A percentile compares a stretch with the other conserved stretches of the same genome.
Conservation (phyloP, 2,113 vertebrate genomes). For the Semicossyphus pulcher region DNA sequence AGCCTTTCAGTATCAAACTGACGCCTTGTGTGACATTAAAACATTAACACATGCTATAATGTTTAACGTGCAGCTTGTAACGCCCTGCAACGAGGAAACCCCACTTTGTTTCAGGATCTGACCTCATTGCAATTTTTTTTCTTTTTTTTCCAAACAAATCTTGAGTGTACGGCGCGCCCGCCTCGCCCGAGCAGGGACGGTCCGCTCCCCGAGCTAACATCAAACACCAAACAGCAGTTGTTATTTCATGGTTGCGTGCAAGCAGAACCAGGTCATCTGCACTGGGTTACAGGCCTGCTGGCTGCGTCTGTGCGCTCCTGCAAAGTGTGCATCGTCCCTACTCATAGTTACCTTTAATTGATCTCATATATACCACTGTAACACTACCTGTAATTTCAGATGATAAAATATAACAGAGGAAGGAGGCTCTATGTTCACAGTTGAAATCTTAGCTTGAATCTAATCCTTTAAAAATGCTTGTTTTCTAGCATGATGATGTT, state of each 20-base stretch:
- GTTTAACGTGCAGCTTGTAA: neutral
- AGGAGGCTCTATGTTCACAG: neutral
- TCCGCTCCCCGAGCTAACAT: conserved; percentile 63
- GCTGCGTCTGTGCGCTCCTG: conserved; percentile 61
- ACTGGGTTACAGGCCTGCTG: conserved; percentile 74
- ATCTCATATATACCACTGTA: conserved; percentile 1
- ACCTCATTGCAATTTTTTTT: conserved; percentile 43
- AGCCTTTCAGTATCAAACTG: neutral
- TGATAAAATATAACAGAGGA: neutral
- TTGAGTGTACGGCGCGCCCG: conserved; percentile 52
- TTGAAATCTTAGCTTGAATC: neutral
- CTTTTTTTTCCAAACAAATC: conserved; percentile 33
- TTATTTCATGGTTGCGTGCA: conserved; percentile 77
- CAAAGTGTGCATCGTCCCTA: conserved; percentile 38
- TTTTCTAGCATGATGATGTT: neutral
- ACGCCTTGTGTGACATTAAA: neutral
- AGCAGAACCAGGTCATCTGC: conserved; percentile 79
- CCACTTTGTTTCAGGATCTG: conserved; percentile 38
- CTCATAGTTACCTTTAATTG: conserved; percentile 9
- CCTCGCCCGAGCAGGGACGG: conserved; percentile 52
- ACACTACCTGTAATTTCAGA: conserved; percentile 2
- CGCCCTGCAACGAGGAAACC: conserved; percentile 25
- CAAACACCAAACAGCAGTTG: conserved; percentile 73
- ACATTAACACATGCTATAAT: neutral
- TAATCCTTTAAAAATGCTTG: neutral